Base-by-base conservation (phyloP, 2,888 invertebrate genomes). In the Diaprepes abbreviatus region DNA sequence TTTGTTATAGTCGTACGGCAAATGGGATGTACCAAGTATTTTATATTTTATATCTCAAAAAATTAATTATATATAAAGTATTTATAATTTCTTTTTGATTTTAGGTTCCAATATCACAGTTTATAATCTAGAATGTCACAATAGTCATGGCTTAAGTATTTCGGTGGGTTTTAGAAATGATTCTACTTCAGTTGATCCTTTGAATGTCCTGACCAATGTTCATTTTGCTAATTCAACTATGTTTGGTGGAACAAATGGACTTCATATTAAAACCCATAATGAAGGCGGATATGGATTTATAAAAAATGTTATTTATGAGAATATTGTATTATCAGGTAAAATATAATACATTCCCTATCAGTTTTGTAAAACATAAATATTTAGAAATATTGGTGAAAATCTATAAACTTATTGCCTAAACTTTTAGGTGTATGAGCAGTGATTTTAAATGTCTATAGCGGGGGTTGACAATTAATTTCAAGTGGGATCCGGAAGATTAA, bases 181-280 rank as follows among this genome's bases (percentile, higher is more conserved):
- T 19, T 59, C 70, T 14, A 33, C 57, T 2, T 3, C 38, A 5
- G 38, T 14, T 2, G 58, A 66, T 66, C 66, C 66, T n/a, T 33
- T 64, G 40, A 75, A 75, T 38, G 57, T 57, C 10, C 60, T 73
- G 4, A 62, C 52, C 33, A 70, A 75, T 36, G 64, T 75, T 1
- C 24, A 31, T 9, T 69, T 75, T 48, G 31, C 7, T 0, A 66
- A 74, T 31, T 66, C 66, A 9, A 38, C 9, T n/a, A 52, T 75
- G 0, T 45, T 28, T n/a, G 64, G 68, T 10, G 72, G 74, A 12
- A 55, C 64, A 24, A 74, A 75, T 31, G 74, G 60, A 3, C 74
- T 75, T 28, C 75, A 75, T 50, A 66, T 75, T 10, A 75, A 75
- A 50, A 75, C 75, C 0, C 75, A 75, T 33, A 54, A 69, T 14